Evolutionary conservation across 2,888 invertebrate species (phyloP).

Genomic region (Drosophila multiciliata): DNA sequence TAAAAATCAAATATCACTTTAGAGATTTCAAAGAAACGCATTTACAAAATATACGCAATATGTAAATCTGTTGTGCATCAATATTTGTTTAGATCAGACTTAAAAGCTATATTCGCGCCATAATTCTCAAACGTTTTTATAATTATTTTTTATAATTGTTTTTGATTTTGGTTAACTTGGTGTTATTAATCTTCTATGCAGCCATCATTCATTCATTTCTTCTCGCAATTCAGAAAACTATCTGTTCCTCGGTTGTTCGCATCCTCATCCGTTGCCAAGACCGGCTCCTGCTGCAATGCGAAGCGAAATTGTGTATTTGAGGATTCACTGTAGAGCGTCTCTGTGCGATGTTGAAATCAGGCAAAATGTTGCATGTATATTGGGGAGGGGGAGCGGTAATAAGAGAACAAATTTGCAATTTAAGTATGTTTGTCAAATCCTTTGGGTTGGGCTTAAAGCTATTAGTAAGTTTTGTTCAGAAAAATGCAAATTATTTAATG

Average conservation of each 20-base stretch:
- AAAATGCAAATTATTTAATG: conserved; percentile 46
- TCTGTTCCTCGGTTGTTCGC: conserved; percentile 33
- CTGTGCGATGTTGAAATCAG: conserved; percentile 42
- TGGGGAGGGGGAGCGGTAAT: conserved; percentile 56
- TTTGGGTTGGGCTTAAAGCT: conserved; percentile 44
- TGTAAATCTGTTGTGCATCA: conserved; percentile 31
- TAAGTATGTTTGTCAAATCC: conserved; percentile 63
- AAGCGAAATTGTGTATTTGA: conserved; percentile 70
- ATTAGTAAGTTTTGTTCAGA: conserved; percentile 42
- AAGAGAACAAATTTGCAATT: conserved; percentile 73
- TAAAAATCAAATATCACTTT: neutral
- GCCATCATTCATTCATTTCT: conserved; percentile 54
- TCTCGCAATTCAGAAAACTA: conserved; percentile 53
- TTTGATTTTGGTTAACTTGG: conserved; percentile 63
- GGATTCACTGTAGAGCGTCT: conserved; percentile 80
- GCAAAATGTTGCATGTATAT: conserved; percentile 45
- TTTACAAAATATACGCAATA: conserved; percentile 5
- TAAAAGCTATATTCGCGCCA: conserved; percentile 49
- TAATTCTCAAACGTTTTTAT: conserved; percentile 21
- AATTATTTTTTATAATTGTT: conserved; percentile 29
- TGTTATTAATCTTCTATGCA: conserved; percentile 26
- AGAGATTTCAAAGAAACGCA: neutral
- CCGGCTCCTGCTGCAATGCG: conserved; percentile 65
- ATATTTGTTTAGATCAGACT: conserved; percentile 47
- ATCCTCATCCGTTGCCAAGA: conserved; percentile 49